Percentiles rank a stretch among this genome's conserved stretches.
These are phyloP conservation scores for Syngnathus rostellatus DNA, from an alignment of 2,797 vertebrate genomes.

Conservation along the genomic window DNA sequence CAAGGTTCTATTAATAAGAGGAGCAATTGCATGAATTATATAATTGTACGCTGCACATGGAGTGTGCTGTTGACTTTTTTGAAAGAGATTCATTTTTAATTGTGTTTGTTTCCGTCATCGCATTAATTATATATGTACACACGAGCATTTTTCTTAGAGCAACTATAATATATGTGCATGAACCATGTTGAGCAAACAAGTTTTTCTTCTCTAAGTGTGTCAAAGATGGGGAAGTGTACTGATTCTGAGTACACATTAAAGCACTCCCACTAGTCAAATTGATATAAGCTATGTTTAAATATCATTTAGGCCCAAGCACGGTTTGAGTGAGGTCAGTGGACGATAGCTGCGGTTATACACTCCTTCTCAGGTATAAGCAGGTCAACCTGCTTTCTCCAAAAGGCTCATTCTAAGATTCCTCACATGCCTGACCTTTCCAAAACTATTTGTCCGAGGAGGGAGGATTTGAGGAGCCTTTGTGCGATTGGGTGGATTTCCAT, in stretches of 20 bases:
- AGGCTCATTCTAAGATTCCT: slow-evolving; percentile 54
- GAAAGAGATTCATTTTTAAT: background rate
- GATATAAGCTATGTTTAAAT: background rate
- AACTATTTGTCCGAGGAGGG: slow-evolving; percentile 37
- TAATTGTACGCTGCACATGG: background rate
- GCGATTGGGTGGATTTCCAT: slow-evolving; percentile 17
- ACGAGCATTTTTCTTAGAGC: background rate
- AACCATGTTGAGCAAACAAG: background rate
- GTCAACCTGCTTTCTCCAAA: slow-evolving; percentile 50
- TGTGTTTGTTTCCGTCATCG: background rate
- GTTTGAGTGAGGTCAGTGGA: slow-evolving; percentile 18
- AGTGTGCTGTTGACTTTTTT: background rate
- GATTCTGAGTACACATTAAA: background rate
- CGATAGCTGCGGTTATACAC: slow-evolving; percentile 20
- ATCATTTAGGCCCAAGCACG: background rate
- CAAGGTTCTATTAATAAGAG: background rate
- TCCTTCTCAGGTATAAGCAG: slow-evolving; percentile 19
- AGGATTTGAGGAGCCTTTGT: slow-evolving; percentile 42
- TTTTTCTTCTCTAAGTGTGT: background rate
- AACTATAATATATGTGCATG: background rate
- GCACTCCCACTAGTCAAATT: background rate
- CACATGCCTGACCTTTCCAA: slow-evolving; percentile 48
- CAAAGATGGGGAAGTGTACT: background rate
- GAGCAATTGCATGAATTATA: background rate
- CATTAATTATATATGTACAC: background rate